Base-by-base conservation (phyloP, 2,797 vertebrate species). In the Monodelphis domestica region DNA sequence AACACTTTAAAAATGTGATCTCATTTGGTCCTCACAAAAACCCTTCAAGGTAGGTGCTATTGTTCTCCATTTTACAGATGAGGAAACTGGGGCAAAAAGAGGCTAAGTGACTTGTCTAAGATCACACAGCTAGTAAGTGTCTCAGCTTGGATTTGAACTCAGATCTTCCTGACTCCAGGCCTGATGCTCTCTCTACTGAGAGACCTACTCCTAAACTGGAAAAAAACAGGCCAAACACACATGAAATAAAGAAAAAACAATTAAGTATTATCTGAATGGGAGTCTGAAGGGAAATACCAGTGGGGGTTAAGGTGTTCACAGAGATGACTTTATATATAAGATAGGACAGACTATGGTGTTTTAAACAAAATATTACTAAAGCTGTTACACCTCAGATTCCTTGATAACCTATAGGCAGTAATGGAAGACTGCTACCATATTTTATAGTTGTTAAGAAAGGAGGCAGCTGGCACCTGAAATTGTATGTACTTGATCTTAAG, bases 341-440 rank as follows among this genome's bases (percentile, higher is more conserved):
- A 59, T 53, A 15, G 52, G n/a, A n/a, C n/a, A n/a, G n/a, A 21
- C 52, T 91, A 63, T 1, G n/a, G 53, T 21, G 30, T 94, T 91
- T 57, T 88, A 53, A 94, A 38, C 89, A 45, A 96, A 92, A 5
- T 92, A 91, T 7, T 53, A 91, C 52, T 5, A 87, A 91, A 28
- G 14, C 51, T 92, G 78, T 78, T 21, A 78, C 3, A 63, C 29
- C 12, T 24, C 28, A 92, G 24, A 51, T 87, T 89, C 7, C n/a
- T 89, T 33, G 54, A 45, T n/a, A 89, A 93, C 90, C 89, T 88
- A 52, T 93, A 56, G 45, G 30, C 30, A 88, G n/a, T 12, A 38
- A 26, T 11, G 30, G 24, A 95, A 94, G n/a, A 57, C 21, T 50
- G 51, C 87, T 95, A 56, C 63, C 63, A 38, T 38, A 70, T 21